Percentiles rank a stretch among this genome's conserved stretches.
phyloP scores from a whole-genome alignment of 2,797 vertebrate genomes.

The Mus spretus region DNA sequence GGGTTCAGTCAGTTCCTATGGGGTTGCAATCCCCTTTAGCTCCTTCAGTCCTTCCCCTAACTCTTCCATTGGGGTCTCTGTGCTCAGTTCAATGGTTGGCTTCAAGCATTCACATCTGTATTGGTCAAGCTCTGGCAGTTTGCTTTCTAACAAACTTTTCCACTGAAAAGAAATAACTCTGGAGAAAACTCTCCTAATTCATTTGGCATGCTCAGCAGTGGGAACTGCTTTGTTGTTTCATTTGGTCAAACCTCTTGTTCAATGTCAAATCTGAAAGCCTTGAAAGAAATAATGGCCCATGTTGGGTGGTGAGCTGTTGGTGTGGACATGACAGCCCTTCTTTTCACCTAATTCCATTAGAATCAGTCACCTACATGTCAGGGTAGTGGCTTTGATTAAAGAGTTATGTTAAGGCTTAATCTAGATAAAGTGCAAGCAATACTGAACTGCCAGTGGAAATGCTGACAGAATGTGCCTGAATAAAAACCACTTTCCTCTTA shows the following conservation, averaged over 20 bases:
- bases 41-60: neutral
- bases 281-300: constrained; percentile 36
- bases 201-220: constrained; percentile 22
- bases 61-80: neutral
- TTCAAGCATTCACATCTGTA: neutral
- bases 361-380: constrained; percentile 62
- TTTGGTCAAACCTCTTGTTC: constrained; percentile 43
- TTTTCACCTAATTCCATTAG: constrained; percentile 63
- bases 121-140: neutral
- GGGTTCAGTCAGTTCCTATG: neutral
- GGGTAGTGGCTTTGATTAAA: constrained; percentile 69
- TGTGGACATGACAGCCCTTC: neutral
- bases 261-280: constrained; percentile 67
- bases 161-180: neutral
- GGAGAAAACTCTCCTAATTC: constrained; percentile 4
- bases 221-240: constrained; percentile 31
- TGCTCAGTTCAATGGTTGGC: neutral
- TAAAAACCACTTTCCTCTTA: constrained; percentile 9
- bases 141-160: neutral
- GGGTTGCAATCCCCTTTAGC: neutral
- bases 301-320: neutral
- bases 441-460: constrained; percentile 35
- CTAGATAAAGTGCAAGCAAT: constrained; percentile 69
- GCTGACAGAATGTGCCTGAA: constrained; percentile 56
- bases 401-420: constrained; percentile 75